Evolutionary conservation across 2,888 invertebrate species (phyloP).

Genomic region (Cheilosia grossa): DNA sequence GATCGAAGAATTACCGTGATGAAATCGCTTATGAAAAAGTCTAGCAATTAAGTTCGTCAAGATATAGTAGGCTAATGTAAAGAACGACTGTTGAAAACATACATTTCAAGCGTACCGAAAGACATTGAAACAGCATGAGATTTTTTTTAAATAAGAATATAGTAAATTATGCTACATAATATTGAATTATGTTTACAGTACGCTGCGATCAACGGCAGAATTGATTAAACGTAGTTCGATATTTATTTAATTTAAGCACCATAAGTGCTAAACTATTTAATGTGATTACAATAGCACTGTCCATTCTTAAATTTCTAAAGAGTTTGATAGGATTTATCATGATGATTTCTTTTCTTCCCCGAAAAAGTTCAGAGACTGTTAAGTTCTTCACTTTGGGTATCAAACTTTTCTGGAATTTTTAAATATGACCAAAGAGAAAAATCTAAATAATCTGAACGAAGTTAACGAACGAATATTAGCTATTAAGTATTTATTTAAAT

Average conservation of each 20-base stretch:
- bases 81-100: slow-evolving; percentile 49
- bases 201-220: not conserved
- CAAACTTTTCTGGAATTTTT: slow-evolving; percentile 28
- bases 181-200: slow-evolving; percentile 2
- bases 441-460: not conserved
- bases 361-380: not conserved
- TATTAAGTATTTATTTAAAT: slow-evolving; percentile 36
- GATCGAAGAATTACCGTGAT: slow-evolving; percentile 74
- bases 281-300: slow-evolving; percentile 13
- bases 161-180: slow-evolving; percentile 5
- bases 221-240: not conserved
- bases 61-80: slow-evolving; percentile 42
- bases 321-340: not conserved
- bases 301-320: slow-evolving; percentile 7
- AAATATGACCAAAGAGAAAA: not conserved
- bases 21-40: slow-evolving; percentile 51
- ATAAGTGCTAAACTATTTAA: slow-evolving; percentile 5
- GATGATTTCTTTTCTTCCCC: not conserved
- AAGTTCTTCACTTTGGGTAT: not conserved
- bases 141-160: slow-evolving; percentile 17
- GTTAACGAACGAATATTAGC: slow-evolving; percentile 26
- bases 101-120: slow-evolving; percentile 68
- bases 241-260: not conserved
- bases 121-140: slow-evolving; percentile 50
- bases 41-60: slow-evolving; percentile 49